Base-by-base conservation (phyloP, 2,797 vertebrate genomes). In the Urophycis tenuis region DNA sequence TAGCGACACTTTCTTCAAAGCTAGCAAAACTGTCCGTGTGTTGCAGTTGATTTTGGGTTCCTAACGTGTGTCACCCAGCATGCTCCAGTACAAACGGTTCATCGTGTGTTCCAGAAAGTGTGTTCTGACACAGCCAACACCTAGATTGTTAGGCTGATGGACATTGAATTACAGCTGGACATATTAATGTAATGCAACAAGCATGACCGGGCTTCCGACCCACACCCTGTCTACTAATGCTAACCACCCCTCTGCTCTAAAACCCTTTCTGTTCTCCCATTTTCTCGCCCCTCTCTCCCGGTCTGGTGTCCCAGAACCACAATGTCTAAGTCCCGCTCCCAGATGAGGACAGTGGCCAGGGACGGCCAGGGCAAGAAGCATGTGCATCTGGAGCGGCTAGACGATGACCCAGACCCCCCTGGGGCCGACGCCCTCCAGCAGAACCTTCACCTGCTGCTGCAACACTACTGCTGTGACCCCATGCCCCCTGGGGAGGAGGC, bases 311-410 rank as follows among this genome's bases (percentile, higher is more conserved):
- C 3, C 80, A 99, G 97, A 94, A 96, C 95, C 85, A 93, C 81
- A 69, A 95, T 98, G 94, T 93, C 49, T 98, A 97, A 96, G 91
- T 93, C 91, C 9, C 92, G 90, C 79, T 95, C 93, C 15, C 95
- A 95, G 93, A 97, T 95, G 94, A 97, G 94, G 94, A 96, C 95
- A 31, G 96, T 97, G 92, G 95, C 96, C 94, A 95, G 93, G 93
- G 95, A 97, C 77, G 90, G 78, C 91, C 93, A 87, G 35, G 94
- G 94, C 86, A 96, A 95, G 89, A 96, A 95, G 89, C 94, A 90
- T 0, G 89, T 95, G 84, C 94, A 93, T 80, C 89, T 96, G 89
- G 96, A 98, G 92, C 92, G 92, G 77, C 91, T 96, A 92, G 95
- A 97, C 81, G 94, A 96, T 88, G 91, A 92, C 71, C 93, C 94